Base-by-base conservation (phyloP, 37 sponge, comb jelly and placozoan species). In the Aplysina aerophoba region DNA sequence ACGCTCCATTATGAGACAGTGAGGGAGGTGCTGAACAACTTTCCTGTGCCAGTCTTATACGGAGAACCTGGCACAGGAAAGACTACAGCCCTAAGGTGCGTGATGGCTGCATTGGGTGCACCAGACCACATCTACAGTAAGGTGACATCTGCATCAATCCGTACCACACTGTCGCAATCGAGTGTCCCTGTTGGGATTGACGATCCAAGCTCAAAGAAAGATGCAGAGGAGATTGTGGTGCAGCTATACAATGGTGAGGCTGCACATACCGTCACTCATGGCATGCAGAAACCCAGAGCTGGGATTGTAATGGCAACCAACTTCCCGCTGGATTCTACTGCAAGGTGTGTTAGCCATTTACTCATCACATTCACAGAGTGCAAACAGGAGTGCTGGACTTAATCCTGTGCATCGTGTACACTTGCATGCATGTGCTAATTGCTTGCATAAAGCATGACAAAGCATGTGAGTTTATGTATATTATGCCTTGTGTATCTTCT, bases 121-220 rank as follows among this genome's bases (percentile, higher is more conserved):
- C 64, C 69, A 35, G 44, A 85, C 8, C 36, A 36, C 61, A 65
- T 85, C 12, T 81, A 59, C 35, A 85, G 85, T 41, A 85, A 85
- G 33, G 78, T 85, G 50, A 77, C 85, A 74, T 59, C 31, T 27
- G 85, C 69, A 21, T 65, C 69, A 15, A 69, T 59, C 8, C 62
- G 69, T 3, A 11, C 60, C 22, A 11, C 53, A 34, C 55, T 37
- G 15, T 58, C 78, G n/a, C 20, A 19, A 15, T 58, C 61, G 24
- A 28, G 79, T 25, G 22, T 75, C 4, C 85, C 85, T 3, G 20
- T 85, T 19, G 85, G 85, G n/a, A 12, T 74, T 15, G 85, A 85
- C 27, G 85, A 85, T 28, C 85, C 85, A 6, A 71, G 68, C 1
- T 85, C 85, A 40, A 85, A 85, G 40, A 54, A 68, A 0, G 85